Percentiles rank a stretch among this genome's conserved stretches.
phyloP scores from a whole-genome alignment of 2,888 invertebrate genomes.

The Malthinus flaveolus region DNA sequence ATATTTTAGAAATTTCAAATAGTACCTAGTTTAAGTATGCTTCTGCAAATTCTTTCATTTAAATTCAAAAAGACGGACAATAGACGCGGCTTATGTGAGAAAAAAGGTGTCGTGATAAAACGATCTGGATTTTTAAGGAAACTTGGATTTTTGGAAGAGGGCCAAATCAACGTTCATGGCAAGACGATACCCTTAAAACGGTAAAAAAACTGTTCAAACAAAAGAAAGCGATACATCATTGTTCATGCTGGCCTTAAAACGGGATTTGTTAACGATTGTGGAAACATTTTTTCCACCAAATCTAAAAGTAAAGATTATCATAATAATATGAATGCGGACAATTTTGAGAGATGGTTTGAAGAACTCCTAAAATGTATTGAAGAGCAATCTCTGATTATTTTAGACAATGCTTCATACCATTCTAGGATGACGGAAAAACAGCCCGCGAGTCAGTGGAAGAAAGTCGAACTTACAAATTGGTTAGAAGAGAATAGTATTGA shows the following conservation, averaged over 20 bases:
- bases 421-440: slow-evolving; percentile 1
- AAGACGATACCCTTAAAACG: background rate
- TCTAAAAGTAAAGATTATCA: slow-evolving; percentile 3
- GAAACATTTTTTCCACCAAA: background rate
- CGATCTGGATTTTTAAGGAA: slow-evolving; percentile 1
- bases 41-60: background rate
- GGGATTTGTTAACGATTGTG: background rate
- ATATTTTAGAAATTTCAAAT: too few species aligned
- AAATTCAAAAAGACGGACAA: background rate
- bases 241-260: slow-evolving; percentile 1
- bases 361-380: background rate
- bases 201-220: background rate
- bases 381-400: background rate
- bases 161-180: background rate
- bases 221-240: slow-evolving; percentile 1
- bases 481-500: background rate
- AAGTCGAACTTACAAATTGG: background rate
- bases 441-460: background rate
- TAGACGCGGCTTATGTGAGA: background rate
- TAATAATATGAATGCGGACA: background rate
- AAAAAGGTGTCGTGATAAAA: background rate
- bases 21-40: too few species aligned
- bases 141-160: slow-evolving; percentile 3
- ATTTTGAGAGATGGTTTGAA: slow-evolving; percentile 6
- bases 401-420: slow-evolving; percentile 6